phyloP scores from a whole-genome alignment of 2,888 invertebrate species.

The Oligia latruncula region DNA sequence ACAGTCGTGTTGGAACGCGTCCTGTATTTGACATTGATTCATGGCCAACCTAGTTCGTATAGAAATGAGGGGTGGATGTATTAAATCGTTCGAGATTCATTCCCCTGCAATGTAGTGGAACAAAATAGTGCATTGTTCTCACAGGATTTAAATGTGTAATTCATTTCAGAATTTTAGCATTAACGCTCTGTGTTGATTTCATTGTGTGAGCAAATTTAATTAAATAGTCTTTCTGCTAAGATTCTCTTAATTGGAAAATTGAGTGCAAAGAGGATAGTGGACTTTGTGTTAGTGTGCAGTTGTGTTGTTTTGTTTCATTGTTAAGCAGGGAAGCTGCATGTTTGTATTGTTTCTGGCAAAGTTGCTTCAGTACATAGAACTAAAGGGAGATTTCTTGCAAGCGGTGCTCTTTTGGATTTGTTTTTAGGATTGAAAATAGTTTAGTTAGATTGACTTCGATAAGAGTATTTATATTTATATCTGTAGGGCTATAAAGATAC shows the following conservation, averaged over 20 bases:
- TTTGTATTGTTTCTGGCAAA: conserved; percentile 24
- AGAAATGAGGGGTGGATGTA: conserved; percentile 52
- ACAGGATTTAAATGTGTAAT: conserved; percentile 55
- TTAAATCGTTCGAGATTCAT: conserved; percentile 69
- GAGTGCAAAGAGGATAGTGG: conserved; percentile 11
- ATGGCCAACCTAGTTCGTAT: conserved; percentile 55
- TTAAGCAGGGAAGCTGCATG: conserved; percentile 6
- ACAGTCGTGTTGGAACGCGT: conserved; percentile 61
- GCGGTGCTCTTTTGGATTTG: not conserved
- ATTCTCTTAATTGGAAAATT: conserved; percentile 31
- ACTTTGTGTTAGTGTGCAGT: conserved; percentile 5
- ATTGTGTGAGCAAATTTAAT: conserved; percentile 41
- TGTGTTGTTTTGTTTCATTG: conserved; percentile 17
- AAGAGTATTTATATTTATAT: not conserved
- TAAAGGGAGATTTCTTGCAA: conserved; percentile 13
- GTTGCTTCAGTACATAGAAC: conserved; percentile 18
- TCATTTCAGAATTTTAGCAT: conserved; percentile 57
- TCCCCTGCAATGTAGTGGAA: conserved; percentile 71
- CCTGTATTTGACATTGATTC: conserved; percentile 68
- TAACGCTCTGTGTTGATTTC: conserved; percentile 32
- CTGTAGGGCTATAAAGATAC: too few species aligned
- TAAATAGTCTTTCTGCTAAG: conserved; percentile 23
- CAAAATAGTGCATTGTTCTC: conserved; percentile 67
- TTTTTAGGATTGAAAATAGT: not conserved
- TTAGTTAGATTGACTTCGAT: not conserved